Evolutionary conservation across 2,113 vertebrate species (phyloP), one percentile per base, ranked within the genome.

Genomic region (Anguilla japonica): DNA sequence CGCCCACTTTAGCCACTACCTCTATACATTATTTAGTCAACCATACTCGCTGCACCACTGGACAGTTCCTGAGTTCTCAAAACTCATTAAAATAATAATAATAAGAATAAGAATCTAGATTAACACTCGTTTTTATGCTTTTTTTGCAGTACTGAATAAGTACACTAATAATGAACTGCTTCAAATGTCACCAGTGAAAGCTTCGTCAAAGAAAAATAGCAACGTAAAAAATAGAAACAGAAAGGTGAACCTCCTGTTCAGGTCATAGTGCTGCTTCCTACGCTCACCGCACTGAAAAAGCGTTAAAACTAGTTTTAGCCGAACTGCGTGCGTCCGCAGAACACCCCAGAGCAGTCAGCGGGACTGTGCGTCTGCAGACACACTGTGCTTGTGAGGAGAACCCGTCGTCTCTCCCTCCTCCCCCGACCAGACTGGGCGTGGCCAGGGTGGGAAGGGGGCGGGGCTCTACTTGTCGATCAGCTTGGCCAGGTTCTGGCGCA

Each of bases 401-500:
- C 78, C 71, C n/a, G 20, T 67, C 29, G 56, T 16, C 53, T 81
- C 84, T 85, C 50, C 78, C 39, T 8, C 57, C 40, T 4, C 56
- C 40, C 22, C 79, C 43, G 40, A 26, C 41, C 41, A 13, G 16
- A 0, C 29, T 40, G 8, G 15, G 34, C 43, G 22, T 34, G 50
- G 56, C 14, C 13, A 39, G 18, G 16, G 46, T 43, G 40, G 1
- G 43, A 39, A 29, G 18, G 71, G 18, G 60, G 60, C 18, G 60
- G 60, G 56, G n/a, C 34, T 84, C 91, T 92, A 96, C 88, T 96
- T 96, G 87, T 97, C 97, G 0, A 98, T 92, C 87, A 99, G 96
- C 91, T 98, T 97, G 85, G 97, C 96, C 81, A 99, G 94, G 88
- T 96, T 97, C 93, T 98, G 97, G 0, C 98, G 94, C 18, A 99